These are phyloP conservation scores for Macquaria ambigua DNA, from an alignment of 2,113 vertebrate species.

Conservation along the genomic window DNA sequence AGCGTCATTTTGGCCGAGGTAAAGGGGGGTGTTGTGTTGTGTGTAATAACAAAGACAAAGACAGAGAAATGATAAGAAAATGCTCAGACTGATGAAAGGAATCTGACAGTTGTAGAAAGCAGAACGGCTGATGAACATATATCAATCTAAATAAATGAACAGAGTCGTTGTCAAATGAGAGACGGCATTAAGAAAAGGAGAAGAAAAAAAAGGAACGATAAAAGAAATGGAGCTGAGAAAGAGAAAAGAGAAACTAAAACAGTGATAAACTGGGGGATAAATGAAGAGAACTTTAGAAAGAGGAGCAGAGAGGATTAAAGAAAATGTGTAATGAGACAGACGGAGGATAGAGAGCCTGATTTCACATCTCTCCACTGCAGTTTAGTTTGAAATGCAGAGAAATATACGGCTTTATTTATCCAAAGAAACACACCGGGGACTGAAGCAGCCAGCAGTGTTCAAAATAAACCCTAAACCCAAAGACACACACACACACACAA, in stretches of 20 bases:
- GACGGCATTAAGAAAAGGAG: neutral
- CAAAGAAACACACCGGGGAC: neutral
- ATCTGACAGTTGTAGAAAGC: too few species aligned
- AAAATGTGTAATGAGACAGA: neutral
- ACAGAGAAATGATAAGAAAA: neutral
- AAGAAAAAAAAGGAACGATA: neutral
- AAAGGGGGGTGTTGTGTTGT: too few species aligned
- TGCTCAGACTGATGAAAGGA: too few species aligned
- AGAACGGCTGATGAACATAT: too few species aligned
- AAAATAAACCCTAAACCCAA: conserved; percentile 16
- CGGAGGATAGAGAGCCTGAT: neutral
- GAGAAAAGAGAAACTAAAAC: neutral
- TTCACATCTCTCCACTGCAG: neutral
- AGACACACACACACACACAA: neutral
- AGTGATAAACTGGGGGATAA: neutral
- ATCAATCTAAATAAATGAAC: neutral
- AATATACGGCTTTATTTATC: neutral
- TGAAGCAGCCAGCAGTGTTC: neutral
- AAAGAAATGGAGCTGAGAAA: neutral
- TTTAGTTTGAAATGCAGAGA: conserved; percentile 3
- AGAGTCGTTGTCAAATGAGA: neutral
- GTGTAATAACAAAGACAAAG: too few species aligned
- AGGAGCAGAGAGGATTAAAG: conserved; percentile 1
- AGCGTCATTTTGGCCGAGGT: too few species aligned
- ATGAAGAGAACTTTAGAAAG: neutral